These are phyloP conservation scores for Calameuta pallipes DNA, from an alignment of 2,888 invertebrate genomes.

Conservation along the genomic window DNA sequence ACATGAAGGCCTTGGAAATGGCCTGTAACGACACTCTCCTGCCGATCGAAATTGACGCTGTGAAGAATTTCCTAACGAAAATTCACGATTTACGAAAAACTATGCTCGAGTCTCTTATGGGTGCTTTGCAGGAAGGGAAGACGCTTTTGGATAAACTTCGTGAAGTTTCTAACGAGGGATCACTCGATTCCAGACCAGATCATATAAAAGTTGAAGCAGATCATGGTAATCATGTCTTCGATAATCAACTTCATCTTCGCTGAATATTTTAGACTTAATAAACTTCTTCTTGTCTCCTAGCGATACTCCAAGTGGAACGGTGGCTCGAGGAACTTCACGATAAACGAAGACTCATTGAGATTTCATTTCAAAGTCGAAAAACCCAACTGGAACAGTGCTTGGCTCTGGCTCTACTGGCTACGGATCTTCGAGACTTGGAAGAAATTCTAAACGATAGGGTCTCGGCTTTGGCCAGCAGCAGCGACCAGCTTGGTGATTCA, in stretches of 20 bases:
- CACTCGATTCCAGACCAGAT: slow-evolving; percentile 80
- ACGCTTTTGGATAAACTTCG: slow-evolving; percentile 78
- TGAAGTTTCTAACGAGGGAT: slow-evolving; percentile 77
- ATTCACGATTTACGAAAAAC: slow-evolving; percentile 79
- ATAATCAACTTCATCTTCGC: not conserved
- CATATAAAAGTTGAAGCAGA: slow-evolving; percentile 70
- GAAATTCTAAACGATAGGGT: slow-evolving; percentile 70
- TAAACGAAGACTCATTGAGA: slow-evolving; percentile 78
- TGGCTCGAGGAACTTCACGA: slow-evolving; percentile 83
- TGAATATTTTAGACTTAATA: not conserved
- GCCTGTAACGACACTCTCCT: slow-evolving; percentile 76
- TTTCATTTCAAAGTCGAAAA: slow-evolving; percentile 76
- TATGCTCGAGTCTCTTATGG: slow-evolving; percentile 82
- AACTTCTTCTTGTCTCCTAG: slow-evolving; percentile 60
- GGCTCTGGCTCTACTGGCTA: slow-evolving; percentile 78
- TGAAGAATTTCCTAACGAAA: slow-evolving; percentile 76
- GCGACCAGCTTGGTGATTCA: slow-evolving; percentile 79
- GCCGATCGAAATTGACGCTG: slow-evolving; percentile 79
- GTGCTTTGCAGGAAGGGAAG: slow-evolving; percentile 84
- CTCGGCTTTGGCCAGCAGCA: slow-evolving; percentile 69
- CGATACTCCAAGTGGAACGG: slow-evolving; percentile 77
- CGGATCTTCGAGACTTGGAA: slow-evolving; percentile 77
- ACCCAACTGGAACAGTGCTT: slow-evolving; percentile 83
- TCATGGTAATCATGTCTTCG: slow-evolving; percentile 40
- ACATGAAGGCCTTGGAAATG: slow-evolving; percentile 76